Evolutionary conservation across 2,888 invertebrate genomes (phyloP), one percentile per base, ranked within the genome.

Genomic region (Yponomeuta malinellus): DNA sequence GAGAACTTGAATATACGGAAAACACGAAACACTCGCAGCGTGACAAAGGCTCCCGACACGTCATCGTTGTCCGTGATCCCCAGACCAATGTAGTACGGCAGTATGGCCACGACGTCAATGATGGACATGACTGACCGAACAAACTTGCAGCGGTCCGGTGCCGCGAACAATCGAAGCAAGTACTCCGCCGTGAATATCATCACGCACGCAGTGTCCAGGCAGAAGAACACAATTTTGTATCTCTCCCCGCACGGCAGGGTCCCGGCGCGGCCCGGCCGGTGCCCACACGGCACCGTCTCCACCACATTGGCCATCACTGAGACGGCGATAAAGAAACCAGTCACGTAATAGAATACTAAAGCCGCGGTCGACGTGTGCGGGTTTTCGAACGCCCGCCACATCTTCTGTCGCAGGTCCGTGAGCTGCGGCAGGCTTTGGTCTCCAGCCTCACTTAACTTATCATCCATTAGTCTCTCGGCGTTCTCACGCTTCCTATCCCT

Each of bases 1-100:
- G 99, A 99, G 93, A 99, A 99, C 94, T 99, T 99, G 94, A 99
- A 99, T 89, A 99, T 99, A 87, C 99, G 96, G 94, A 99, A 99
- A 81, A 99, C 99, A 80, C 99, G 95, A 93, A 99, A 99, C 85
- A 99, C 99, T 83, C 99, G 94, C 78, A 99, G 94, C 76, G 99
- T 99, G 77, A 99, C 99, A 92, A 99, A 99, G 72, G 99, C 99
- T 73, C 99, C 99, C 75, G 98, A 98, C 73, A 99, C 98, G 90
- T 99, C 98, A 88, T 99, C 98, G 93, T 99, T 99, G 93, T 99
- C 98, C 74, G 97, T 98, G 83, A 99, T 98, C 77, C 98, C 98
- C 78, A 99, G 94, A 66, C 99, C 99, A 84, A 99, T 99, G 91
- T 99, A 99, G 90, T 99, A 99, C 72, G 99, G 99, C 86, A 99